Evolutionary conservation across 2,797 vertebrate genomes (phyloP).

Genomic region (Danio aesculapii): DNA sequence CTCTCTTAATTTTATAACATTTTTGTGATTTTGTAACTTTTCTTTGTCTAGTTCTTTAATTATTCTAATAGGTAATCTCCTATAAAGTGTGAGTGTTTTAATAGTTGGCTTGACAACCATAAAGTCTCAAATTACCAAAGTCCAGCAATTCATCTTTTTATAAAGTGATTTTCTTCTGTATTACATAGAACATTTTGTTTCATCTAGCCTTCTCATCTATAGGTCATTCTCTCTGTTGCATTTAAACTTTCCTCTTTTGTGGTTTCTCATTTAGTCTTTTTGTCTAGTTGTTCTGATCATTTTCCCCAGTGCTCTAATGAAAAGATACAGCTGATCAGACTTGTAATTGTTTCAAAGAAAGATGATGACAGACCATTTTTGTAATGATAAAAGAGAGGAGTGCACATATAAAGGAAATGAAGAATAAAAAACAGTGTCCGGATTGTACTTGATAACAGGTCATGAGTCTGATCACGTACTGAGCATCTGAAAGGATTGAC

Average conservation of each 20-base stretch:
- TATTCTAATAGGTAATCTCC: too few relatives aligned
- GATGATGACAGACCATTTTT: conserved; percentile 18
- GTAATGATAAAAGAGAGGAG: neutral
- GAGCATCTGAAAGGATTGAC: neutral
- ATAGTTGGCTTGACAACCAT: neutral
- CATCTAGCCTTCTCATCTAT: neutral
- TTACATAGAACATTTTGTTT: neutral
- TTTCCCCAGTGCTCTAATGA: neutral
- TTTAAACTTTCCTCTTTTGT: neutral
- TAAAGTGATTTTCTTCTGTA: neutral
- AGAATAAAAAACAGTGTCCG: neutral
- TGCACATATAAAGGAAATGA: neutral
- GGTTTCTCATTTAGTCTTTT: conserved; percentile 14
- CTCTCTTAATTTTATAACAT: too few relatives aligned
- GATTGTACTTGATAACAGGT: neutral
- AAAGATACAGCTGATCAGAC: neutral
- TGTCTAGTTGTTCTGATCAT: conserved; percentile 3
- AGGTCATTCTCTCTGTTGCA: neutral
- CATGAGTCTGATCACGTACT: neutral
- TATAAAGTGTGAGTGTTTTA: neutral
- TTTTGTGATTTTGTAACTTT: too few relatives aligned
- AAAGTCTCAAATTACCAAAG: neutral
- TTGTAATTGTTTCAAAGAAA: neutral
- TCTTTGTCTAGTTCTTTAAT: too few relatives aligned
- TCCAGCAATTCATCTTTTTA: neutral